Evolutionary conservation across 2,797 vertebrate genomes (phyloP), one percentile per base, ranked within the genome.

Genomic region (Hemitrygon akajei): DNA sequence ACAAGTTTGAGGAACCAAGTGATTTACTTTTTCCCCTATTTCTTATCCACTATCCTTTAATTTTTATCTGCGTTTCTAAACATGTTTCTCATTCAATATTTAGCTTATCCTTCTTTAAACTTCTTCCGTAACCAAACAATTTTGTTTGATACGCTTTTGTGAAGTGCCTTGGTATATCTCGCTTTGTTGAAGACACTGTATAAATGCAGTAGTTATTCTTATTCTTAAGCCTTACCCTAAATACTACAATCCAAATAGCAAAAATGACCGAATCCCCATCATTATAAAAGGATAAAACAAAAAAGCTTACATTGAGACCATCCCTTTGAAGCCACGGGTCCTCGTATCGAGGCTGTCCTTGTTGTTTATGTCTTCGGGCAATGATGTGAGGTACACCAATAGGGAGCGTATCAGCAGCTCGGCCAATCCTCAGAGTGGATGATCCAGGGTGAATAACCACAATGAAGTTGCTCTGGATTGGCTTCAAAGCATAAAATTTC

Each of bases 391-490:
- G 98, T 71, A 99, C 94, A 3, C 95, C 96, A 84, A 97, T 95
- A 0, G 99, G 98, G n/a, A 98, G 96, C 0, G 97, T 99, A 95
- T 99, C 98, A 22, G 98, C 98, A 63, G 98, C 98, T 95, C 98
- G 96, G 7, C 99, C 99, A n/a, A 99, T 97, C 73, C 98, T 97
- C 80, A 99, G 96, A 0, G 97, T 97, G 87, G 96, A 97, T 0
- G 99, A 99, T 60, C 99, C 99, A 0, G 98, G 98, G 94, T 99
- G 98, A 94, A 99, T 98, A 94, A 99, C 98, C 12, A 99, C 95
- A 2, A 99, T 96, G 94, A 98, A 99, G 95, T 98, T 99, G 95
- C 98, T 98, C 95, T 99, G 99, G 93, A 99, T 99, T 97, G 98
- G 98, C 99, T 99, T 69, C 34, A 95, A 94, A 95, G 76, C 40